phyloP scores from a whole-genome alignment of 2,113 vertebrate genomes.

The Caranx melampygus region DNA sequence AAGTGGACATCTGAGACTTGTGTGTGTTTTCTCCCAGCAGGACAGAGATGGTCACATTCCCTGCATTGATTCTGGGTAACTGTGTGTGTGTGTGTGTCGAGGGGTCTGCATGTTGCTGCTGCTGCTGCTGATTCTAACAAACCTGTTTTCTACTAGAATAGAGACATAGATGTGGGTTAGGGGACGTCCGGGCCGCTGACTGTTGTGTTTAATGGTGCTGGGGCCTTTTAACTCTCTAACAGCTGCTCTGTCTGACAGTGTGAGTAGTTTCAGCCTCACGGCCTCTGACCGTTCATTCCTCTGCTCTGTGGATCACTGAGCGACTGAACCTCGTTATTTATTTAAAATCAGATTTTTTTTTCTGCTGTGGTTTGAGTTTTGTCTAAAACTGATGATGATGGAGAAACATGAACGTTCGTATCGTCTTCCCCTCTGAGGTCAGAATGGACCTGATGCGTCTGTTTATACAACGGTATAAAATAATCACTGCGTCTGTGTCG shows the following conservation, averaged over 20 bases:
- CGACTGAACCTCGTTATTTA: no score
- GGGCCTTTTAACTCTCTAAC: not conserved
- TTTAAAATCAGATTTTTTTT: no score
- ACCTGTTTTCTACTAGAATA: conserved; percentile 23
- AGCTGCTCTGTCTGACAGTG: not conserved
- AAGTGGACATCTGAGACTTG: conserved; percentile 38
- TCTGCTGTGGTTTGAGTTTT: no score
- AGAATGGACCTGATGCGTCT: no score
- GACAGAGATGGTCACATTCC: conserved; percentile 93
- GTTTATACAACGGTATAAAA: no score
- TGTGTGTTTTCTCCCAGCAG: conserved; percentile 83
- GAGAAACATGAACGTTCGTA: no score
- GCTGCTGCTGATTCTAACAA: conserved; percentile 61
- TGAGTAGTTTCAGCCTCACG: not conserved
- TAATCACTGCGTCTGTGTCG: no score
- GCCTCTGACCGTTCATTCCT: no score
- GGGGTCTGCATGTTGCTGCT: conserved; percentile 63
- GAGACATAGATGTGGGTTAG: conserved; percentile 60
- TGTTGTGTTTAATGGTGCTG: conserved; percentile 45
- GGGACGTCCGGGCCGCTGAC: conserved; percentile 67
- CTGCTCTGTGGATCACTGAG: no score
- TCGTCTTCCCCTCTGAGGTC: no score
- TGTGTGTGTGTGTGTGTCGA: conserved; percentile 35
- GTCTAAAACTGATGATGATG: no score
- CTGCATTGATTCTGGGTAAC: conserved; percentile 92